A percentile compares a stretch with the other conserved stretches of the same genome.
Evolutionary conservation across 2,113 vertebrate genomes (phyloP).

Genomic region (Neomonachus schauinslandi): DNA sequence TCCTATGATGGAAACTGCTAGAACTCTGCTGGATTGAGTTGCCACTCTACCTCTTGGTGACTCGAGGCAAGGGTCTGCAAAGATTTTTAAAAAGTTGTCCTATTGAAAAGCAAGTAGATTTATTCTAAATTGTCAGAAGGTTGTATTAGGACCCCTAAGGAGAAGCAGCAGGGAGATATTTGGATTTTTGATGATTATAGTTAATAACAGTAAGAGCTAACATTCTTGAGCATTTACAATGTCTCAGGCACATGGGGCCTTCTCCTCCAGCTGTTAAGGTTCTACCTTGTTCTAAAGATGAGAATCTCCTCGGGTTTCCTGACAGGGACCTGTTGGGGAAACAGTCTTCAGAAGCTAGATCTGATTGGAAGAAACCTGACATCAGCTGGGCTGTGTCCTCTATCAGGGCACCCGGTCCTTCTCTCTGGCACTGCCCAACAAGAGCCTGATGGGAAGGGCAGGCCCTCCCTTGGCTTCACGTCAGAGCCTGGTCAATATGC

Average conservation of each 20-base stretch:
- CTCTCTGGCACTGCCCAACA: too few species aligned
- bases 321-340: accelerated
- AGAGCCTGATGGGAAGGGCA: not conserved
- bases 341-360: not conserved
- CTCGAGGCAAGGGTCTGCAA: not conserved
- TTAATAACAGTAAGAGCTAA: not conserved
- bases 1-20: not conserved
- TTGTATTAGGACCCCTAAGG: not conserved
- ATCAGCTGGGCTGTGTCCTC: not conserved
- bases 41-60: not conserved
- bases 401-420: accelerated
- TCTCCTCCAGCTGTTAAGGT: not conserved
- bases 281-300: not conserved
- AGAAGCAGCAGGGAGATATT: not conserved
- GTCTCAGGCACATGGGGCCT: not conserved
- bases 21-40: accelerated
- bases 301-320: not conserved
- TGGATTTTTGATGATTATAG: not conserved
- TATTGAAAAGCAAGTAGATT: not conserved
- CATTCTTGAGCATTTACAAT: not conserved
- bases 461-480: not conserved
- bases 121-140: not conserved
- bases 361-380: not conserved
- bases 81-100: not conserved
- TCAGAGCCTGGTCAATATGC: accelerated